phyloP scores from a whole-genome alignment of 2,113 vertebrate genomes.

The Panthera leo region DNA sequence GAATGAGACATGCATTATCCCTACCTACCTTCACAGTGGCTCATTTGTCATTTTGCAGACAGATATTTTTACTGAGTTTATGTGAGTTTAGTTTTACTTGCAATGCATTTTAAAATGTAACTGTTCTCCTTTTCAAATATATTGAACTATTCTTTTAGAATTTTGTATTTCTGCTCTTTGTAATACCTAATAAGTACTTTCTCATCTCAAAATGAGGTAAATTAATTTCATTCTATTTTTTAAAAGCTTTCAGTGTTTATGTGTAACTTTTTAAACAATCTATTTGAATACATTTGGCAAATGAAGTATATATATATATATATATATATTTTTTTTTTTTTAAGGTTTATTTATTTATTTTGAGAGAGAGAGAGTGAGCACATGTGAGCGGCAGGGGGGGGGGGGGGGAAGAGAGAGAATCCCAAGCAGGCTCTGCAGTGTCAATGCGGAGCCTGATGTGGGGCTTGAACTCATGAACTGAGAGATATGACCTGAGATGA shows the following conservation, averaged over 20 bases:
- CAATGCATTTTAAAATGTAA: neutral
- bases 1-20: neutral
- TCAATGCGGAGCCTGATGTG: too few relatives aligned
- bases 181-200: neutral
- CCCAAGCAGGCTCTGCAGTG: too few relatives aligned
- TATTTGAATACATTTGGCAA: neutral
- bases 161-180: neutral
- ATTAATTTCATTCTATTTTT: neutral
- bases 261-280: neutral
- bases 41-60: neutral
- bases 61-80: neutral
- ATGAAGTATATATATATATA: neutral
- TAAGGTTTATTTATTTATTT: too few relatives aligned
- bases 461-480: too few relatives aligned
- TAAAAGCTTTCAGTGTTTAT: neutral
- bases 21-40: neutral
- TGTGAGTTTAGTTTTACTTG: neutral
- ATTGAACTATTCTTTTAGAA: neutral
- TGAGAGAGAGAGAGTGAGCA: too few relatives aligned
- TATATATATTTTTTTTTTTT: too few relatives aligned
- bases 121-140: neutral
- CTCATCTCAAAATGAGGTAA: neutral
- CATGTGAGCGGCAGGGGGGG: too few relatives aligned
- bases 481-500: too few relatives aligned
- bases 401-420: too few relatives aligned